These are phyloP conservation scores for Drosophila suboccidentalis DNA, from an alignment of 2,888 invertebrate species.

Conservation along the genomic window DNA sequence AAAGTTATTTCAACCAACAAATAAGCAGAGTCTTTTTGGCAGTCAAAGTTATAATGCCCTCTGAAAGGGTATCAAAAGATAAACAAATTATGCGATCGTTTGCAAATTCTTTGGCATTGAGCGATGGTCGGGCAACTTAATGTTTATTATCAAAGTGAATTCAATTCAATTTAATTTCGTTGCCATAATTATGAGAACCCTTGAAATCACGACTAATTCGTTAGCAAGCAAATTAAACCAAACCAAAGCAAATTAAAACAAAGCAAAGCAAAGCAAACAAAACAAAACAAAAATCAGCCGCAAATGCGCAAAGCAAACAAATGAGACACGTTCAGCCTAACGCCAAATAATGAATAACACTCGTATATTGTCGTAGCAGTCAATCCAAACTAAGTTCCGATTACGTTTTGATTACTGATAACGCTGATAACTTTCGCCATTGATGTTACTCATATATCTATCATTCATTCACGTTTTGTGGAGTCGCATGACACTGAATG, in stretches of 20 bases:
- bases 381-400: constrained; percentile 28
- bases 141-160: constrained; percentile 54
- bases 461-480: neutral
- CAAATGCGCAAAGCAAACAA: constrained; percentile 52
- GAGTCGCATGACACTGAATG: constrained; percentile 39
- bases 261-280: constrained; percentile 50
- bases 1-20: too few species aligned
- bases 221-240: constrained; percentile 61
- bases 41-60: neutral
- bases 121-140: constrained; percentile 6
- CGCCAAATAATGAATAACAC: neutral
- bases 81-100: constrained; percentile 31
- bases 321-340: constrained; percentile 27
- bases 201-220: constrained; percentile 65
- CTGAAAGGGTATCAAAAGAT: neutral
- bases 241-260: constrained; percentile 56
- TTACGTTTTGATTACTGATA: constrained; percentile 31
- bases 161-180: constrained; percentile 52
- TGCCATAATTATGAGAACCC: constrained; percentile 57
- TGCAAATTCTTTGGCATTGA: constrained; percentile 19
- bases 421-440: constrained; percentile 23
- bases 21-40: too few species aligned
- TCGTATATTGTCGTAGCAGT: neutral
- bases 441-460: constrained; percentile 1
- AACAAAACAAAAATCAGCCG: constrained; percentile 12